Evolutionary conservation across 2,888 invertebrate species (phyloP), one percentile per base, ranked within the genome.

Genomic region (Noctua fimbriata): DNA sequence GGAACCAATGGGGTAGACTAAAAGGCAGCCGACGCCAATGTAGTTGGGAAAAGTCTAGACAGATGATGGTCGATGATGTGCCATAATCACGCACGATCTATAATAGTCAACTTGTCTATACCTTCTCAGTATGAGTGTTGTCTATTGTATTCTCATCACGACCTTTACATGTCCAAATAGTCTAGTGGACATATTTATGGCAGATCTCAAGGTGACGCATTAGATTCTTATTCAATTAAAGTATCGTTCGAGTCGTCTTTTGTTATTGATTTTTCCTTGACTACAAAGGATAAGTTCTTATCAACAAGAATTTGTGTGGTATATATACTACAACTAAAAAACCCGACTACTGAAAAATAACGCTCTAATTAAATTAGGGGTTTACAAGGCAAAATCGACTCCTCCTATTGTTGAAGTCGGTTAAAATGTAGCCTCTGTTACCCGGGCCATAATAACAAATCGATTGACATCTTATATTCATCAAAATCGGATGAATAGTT

Each of bases 141-240:
- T 28, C 24, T n/a, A 44, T 44, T 67, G n/a, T 67, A 44, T 75
- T 44, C 49, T 9, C 3, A 9, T 67, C 78, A 78, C 78, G 83
- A 69, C 6, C 16, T 18, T 21, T 16, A 14, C 24, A 41, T 16
- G 52, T 67, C 80, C 44, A 70, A 81, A 58, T 71, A 2, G 70
- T 77, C 44, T 47, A 36, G 32, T 21, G 28, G 49, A 70, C 58
- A 21, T 83, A 28, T 58, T 75, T 52, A 67, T 66, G 70, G 83
- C 21, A 66, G 9, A 36, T 47, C 21, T 71, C 83, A 81, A 81
- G 81, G 83, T 81, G 28, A 81, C 28, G 16, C 44, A 52, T 71
- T 71, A 60, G 70, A 83, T 83, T 66, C 69, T 60, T 18, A 81
- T 81, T 81, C 32, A 44, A 58, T 6, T 32, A 36, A 24, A 49